A percentile compares a stretch with the other conserved stretches of the same genome.
Conservation (phyloP, 2,797 vertebrate species). For the Loriculus beryllinus region DNA sequence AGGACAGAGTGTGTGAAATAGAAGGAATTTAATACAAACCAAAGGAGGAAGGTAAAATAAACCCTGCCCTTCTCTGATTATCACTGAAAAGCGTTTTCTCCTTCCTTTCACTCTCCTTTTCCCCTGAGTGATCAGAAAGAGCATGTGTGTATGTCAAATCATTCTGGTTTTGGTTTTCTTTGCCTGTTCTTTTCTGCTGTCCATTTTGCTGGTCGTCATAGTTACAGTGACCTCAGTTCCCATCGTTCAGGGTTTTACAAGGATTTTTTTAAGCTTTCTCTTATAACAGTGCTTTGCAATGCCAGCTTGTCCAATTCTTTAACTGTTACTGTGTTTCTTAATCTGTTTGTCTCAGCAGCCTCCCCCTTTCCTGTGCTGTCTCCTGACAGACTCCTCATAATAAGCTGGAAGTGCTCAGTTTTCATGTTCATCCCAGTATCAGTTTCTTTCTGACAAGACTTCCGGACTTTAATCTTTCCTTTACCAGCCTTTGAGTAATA, state of each 20-base stretch:
- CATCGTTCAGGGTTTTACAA: conserved; percentile 8
- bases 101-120: conserved; percentile 28
- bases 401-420: neutral
- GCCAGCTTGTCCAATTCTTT: neutral
- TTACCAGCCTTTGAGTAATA: neutral
- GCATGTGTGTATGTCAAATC: neutral
- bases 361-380: neutral
- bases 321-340: neutral
- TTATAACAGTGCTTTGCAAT: neutral
- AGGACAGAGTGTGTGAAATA: conserved; percentile 11
- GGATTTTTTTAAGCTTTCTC: neutral
- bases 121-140: conserved; percentile 34
- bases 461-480: neutral
- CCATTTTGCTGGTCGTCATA: conserved; percentile 47
- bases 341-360: neutral
- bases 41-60: conserved; percentile 5
- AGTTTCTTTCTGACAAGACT: neutral
- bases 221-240: conserved; percentile 40
- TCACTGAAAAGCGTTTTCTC: neutral
- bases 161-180: conserved; percentile 36
- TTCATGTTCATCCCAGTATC: neutral
- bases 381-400: neutral
- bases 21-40: conserved; percentile 37
- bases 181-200: conserved; percentile 1
- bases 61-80: neutral